Evolutionary conservation across 2,797 vertebrate genomes (phyloP).

Genomic region (Myoxocephalus aenaeus): DNA sequence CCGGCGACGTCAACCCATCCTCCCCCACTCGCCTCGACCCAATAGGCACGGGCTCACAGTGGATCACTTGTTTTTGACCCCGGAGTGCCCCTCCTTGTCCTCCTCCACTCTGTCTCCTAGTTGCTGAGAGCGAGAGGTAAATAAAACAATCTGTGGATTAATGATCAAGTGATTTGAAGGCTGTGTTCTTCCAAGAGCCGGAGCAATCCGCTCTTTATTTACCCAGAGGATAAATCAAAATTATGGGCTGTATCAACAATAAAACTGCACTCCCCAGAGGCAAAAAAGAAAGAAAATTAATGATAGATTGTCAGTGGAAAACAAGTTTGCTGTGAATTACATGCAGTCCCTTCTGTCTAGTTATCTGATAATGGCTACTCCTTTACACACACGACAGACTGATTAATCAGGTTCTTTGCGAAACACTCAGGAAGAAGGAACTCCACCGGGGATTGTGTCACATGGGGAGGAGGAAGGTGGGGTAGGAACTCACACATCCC

Average conservation of each 20-base stretch:
- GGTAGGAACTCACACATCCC: conserved; percentile 35
- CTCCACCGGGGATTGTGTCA: conserved; percentile 35
- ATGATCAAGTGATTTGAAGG: conserved; percentile 82
- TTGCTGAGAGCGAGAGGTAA: conserved; percentile 82
- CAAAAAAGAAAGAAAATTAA: conserved; percentile 30
- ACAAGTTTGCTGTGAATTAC: conserved; percentile 42
- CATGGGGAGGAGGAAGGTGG: conserved; percentile 7
- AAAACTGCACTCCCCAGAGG: conserved; percentile 58
- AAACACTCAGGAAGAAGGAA: conserved; percentile 36
- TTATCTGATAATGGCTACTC: conserved; percentile 66
- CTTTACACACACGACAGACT: conserved; percentile 57
- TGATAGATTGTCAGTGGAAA: conserved; percentile 74
- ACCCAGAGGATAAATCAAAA: conserved; percentile 83
- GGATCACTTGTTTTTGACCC: conserved; percentile 78
- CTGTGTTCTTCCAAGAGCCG: conserved; percentile 74
- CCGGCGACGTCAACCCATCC: conserved; percentile 59
- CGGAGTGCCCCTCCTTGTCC: conserved; percentile 59
- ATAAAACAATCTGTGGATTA: conserved; percentile 87
- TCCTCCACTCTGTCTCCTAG: conserved; percentile 71
- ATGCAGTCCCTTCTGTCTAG: conserved; percentile 64
- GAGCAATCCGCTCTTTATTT: conserved; percentile 77
- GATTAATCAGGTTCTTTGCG: conserved; percentile 41
- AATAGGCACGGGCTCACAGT: conserved; percentile 67
- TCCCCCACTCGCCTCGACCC: conserved; percentile 49
- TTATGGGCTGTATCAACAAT: conserved; percentile 83